Percentiles rank a stretch among this genome's conserved stretches.
These are phyloP conservation scores for Arrhamphus sclerolepis DNA, from an alignment of 2,797 vertebrate genomes.

Conservation along the genomic window DNA sequence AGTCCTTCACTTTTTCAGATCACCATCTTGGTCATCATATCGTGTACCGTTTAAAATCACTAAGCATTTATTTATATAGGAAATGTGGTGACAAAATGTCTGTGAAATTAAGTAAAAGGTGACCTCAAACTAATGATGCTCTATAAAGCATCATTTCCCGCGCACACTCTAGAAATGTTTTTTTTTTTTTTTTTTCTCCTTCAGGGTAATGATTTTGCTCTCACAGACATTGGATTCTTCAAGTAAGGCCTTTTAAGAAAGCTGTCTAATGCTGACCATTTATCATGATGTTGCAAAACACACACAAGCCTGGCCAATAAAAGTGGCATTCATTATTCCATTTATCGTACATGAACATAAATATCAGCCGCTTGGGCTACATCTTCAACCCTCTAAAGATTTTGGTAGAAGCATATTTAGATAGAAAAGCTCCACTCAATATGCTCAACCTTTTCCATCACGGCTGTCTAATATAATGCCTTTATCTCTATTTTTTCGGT, in stretches of 20 bases:
- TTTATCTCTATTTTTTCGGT: neutral
- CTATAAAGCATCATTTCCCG: slow-evolving; percentile 21
- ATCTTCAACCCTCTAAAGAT: slow-evolving; percentile 23
- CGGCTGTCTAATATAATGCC: slow-evolving; percentile 2
- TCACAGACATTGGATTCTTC: slow-evolving; percentile 51
- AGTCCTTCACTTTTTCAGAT: too few relatives aligned
- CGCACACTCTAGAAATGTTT: neutral
- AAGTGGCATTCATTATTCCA: slow-evolving; percentile 70
- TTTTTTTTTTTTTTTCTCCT: slow-evolving; percentile 11
- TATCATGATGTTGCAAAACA: slow-evolving; percentile 67
- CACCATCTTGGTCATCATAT: too few relatives aligned
- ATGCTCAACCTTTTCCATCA: slow-evolving; percentile 26
- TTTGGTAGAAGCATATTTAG: slow-evolving; percentile 43
- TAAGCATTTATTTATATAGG: too few relatives aligned
- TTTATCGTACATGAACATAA: slow-evolving; percentile 64
- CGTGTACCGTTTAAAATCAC: too few relatives aligned
- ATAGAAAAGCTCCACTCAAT: slow-evolving; percentile 48
- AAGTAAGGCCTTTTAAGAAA: slow-evolving; percentile 69
- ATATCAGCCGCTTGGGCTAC: slow-evolving; percentile 60
- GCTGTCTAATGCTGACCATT: slow-evolving; percentile 68
- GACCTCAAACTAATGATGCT: neutral
- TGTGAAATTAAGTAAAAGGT: neutral
- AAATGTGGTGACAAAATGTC: too few relatives aligned
- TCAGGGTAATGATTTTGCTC: slow-evolving; percentile 52
- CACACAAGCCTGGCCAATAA: slow-evolving; percentile 57